Conservation (phyloP, 2,797 vertebrate genomes). For the Takifugu ocellatus region DNA sequence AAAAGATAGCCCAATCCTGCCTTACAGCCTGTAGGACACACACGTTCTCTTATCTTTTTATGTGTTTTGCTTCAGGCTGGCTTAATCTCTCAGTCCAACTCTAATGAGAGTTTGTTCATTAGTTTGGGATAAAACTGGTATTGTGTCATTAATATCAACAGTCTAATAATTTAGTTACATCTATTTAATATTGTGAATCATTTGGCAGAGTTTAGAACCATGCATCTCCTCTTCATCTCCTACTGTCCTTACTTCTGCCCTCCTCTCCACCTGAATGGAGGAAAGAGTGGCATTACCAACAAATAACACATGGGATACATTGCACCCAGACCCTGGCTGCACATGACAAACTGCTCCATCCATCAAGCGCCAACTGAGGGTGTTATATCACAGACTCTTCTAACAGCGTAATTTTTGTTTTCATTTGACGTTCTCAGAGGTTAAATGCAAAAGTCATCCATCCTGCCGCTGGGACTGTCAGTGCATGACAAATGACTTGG, state of each 20-base stretch:
- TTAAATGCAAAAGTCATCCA: constrained; percentile 65
- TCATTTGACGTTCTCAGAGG: constrained; percentile 60
- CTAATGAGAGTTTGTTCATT: constrained; percentile 49
- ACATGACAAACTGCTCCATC: constrained; percentile 56
- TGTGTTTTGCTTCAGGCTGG: constrained; percentile 22
- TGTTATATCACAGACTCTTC: constrained; percentile 56
- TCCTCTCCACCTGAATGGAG: constrained; percentile 34
- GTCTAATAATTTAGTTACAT: constrained; percentile 11
- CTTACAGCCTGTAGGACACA: constrained; percentile 46
- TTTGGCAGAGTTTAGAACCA: constrained; percentile 16
- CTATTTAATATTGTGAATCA: neutral
- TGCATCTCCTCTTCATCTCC: neutral
- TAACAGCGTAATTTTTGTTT: constrained; percentile 59
- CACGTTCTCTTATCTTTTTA: constrained; percentile 56
- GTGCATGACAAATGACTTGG: constrained; percentile 61
- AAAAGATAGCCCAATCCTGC: constrained; percentile 55
- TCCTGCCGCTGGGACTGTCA: constrained; percentile 58
- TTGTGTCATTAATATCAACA: constrained; percentile 6
- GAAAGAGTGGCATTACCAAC: constrained; percentile 42
- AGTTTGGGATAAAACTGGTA: constrained; percentile 33
- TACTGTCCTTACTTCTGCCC: constrained; percentile 1
- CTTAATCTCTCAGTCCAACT: constrained; percentile 46
- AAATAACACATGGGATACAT: constrained; percentile 56
- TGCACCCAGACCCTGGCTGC: constrained; percentile 48
- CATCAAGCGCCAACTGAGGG: constrained; percentile 51